Percentiles rank a stretch among this genome's conserved stretches.
phyloP scores from a whole-genome alignment of 2,888 invertebrate genomes.

The Palloptera scutellata region DNA sequence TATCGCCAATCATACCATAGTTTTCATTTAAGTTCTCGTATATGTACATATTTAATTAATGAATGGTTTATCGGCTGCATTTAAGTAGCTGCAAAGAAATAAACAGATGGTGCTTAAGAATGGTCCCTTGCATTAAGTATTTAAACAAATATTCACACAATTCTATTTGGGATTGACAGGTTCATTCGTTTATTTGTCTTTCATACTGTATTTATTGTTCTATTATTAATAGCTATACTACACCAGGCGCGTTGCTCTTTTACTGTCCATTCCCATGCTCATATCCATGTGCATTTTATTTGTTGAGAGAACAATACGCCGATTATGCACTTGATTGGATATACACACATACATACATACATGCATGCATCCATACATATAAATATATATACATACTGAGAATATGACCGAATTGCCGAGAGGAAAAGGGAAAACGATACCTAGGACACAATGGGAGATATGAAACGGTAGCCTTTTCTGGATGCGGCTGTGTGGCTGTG shows the following conservation, averaged over 20 bases:
- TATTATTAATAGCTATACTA: constrained; percentile 49
- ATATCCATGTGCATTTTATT: constrained; percentile 24
- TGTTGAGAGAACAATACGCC: constrained; percentile 36
- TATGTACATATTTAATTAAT: constrained; percentile 2
- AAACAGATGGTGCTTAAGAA: constrained; percentile 52
- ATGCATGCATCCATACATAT: constrained; percentile 40
- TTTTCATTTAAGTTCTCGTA: too few species aligned
- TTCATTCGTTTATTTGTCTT: constrained; percentile 41
- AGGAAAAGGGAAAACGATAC: constrained; percentile 1
- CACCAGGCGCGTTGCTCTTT: constrained; percentile 50
- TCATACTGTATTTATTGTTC: constrained; percentile 47
- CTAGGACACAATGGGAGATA: not conserved
- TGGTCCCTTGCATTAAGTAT: constrained; percentile 42
- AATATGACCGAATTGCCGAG: constrained; percentile 44
- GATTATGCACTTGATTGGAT: constrained; percentile 47
- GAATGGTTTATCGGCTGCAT: constrained; percentile 3
- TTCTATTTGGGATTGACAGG: constrained; percentile 53
- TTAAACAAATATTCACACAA: constrained; percentile 50
- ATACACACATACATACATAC: constrained; percentile 32
- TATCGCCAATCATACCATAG: too few species aligned
- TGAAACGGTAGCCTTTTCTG: constrained; percentile 3
- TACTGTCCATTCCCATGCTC: constrained; percentile 36
- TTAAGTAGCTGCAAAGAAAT: constrained; percentile 27
- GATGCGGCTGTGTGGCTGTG: constrained; percentile 16
- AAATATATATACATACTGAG: constrained; percentile 49